phyloP scores from a whole-genome alignment of 2,888 invertebrate genomes.

The Aphidoletes aphidimyza region DNA sequence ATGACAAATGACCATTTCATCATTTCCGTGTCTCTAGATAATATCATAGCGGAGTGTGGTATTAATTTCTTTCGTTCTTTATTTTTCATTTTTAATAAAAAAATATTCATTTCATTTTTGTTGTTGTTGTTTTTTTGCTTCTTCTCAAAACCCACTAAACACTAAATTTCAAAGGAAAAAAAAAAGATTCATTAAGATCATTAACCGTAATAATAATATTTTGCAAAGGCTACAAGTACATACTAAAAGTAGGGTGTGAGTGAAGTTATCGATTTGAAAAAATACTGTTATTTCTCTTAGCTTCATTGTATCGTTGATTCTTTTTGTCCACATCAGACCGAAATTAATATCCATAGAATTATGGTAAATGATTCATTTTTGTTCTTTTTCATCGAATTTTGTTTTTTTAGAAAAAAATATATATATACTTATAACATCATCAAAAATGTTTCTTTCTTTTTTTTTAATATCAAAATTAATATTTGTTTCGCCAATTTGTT shows the following conservation, averaged over 20 bases:
- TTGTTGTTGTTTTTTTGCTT: not conserved
- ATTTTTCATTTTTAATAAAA: constrained; percentile 34
- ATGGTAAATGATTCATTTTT: too few relatives aligned
- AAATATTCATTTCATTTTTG: constrained; percentile 5
- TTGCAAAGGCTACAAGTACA: not conserved
- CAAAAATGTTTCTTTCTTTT: not conserved
- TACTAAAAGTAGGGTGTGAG: constrained; percentile 10
- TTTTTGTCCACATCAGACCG: not conserved
- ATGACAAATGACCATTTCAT: not conserved
- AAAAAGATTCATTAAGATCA: constrained; percentile 27
- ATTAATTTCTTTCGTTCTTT: too few relatives aligned
- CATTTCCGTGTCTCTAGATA: constrained; percentile 28
- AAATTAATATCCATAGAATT: constrained; percentile 1
- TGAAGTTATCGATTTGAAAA: constrained; percentile 35
- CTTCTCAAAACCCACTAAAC: not conserved
- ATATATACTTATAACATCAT: too few relatives aligned
- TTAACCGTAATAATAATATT: not conserved
- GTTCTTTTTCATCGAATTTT: not conserved
- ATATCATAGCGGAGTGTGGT: constrained; percentile 44
- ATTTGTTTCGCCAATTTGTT: constrained; percentile 11
- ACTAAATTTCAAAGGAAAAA: constrained; percentile 5
- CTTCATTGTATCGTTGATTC: not conserved
- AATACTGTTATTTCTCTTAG: constrained; percentile 35
- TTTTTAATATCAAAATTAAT: constrained; percentile 33
- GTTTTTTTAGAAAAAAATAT: too few relatives aligned